Conservation (phyloP, 2,797 vertebrate species). For the Anniella stebbinsi region DNA sequence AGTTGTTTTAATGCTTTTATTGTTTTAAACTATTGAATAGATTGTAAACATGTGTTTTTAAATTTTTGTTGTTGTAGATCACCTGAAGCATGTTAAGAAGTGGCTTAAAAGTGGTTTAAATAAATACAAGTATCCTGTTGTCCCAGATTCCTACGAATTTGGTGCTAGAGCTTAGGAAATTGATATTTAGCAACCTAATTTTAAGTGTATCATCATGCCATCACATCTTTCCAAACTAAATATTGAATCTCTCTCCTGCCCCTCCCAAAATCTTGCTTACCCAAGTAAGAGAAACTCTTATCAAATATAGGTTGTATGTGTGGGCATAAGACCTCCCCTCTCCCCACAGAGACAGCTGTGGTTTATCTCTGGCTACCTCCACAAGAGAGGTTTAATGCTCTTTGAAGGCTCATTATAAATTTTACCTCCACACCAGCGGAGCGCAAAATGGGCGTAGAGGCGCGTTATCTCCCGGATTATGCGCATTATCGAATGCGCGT, state of each 20-base stretch:
- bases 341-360: not conserved
- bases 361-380: too few species aligned
- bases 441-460: too few species aligned
- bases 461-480: too few species aligned
- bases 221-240: not conserved
- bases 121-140: too few species aligned
- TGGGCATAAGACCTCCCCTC: not conserved
- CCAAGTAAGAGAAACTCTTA: not conserved
- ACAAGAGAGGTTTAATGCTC: too few species aligned
- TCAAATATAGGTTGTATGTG: not conserved
- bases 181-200: not conserved
- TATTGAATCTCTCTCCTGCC: not conserved
- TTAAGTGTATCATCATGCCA: not conserved
- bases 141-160: not conserved
- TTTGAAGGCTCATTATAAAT: too few species aligned
- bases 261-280: not conserved
- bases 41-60: not conserved
- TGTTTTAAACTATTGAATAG: not conserved
- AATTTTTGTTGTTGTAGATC: not conserved
- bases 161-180: not conserved
- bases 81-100: not conserved
- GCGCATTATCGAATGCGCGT: too few species aligned
- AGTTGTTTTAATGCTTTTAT: not conserved
- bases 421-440: too few species aligned
- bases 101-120: not conserved